phyloP scores from a whole-genome alignment of 2,113 vertebrate species.

The Nycticebus coucang region DNA sequence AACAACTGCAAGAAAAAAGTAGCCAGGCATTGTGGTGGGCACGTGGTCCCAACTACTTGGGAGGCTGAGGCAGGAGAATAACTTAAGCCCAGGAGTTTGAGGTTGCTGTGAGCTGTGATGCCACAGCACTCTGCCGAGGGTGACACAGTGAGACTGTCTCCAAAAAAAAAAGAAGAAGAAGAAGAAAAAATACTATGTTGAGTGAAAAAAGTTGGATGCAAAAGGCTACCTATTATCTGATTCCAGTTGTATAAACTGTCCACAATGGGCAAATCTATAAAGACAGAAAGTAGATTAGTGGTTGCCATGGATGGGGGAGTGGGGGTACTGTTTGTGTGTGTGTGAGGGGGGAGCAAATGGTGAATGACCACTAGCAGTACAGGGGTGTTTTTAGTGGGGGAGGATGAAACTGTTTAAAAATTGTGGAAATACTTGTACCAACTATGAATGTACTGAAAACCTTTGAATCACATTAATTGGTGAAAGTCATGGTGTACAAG shows the following conservation, averaged over 20 bases:
- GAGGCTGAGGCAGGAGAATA: no score
- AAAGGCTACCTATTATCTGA: neutral
- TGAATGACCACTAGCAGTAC: neutral
- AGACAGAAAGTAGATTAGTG: neutral
- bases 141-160: no score
- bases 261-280: neutral
- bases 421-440: neutral
- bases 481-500: neutral
- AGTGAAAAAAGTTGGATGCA: neutral
- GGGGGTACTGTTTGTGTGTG: no score
- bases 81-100: no score
- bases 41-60: no score
- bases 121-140: no score
- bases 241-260: neutral
- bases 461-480: neutral
- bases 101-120: no score
- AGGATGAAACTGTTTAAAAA: neutral
- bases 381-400: neutral
- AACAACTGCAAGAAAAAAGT: no score
- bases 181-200: neutral
- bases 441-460: neutral
- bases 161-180: no score
- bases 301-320: no score
- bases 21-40: no score
- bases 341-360: neutral